These are phyloP conservation scores for Epirrita christyi DNA, from an alignment of 2,888 invertebrate genomes.

Conservation along the genomic window DNA sequence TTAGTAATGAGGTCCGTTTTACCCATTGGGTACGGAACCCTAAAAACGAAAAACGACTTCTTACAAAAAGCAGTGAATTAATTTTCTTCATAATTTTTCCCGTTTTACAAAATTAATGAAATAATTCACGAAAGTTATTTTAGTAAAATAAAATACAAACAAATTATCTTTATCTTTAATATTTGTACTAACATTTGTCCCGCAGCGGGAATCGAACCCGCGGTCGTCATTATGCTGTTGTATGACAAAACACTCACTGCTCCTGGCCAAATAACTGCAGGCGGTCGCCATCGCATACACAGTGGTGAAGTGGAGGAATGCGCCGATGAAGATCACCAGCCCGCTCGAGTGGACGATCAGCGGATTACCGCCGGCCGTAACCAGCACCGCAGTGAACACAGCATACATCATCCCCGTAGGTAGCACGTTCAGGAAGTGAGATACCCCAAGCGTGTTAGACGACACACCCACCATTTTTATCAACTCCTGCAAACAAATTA, in stretches of 20 bases:
- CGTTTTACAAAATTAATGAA: no score
- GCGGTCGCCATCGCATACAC: slow-evolving; percentile 35
- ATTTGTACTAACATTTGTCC: no score
- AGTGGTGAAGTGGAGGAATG: slow-evolving; percentile 39
- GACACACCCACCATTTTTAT: slow-evolving; percentile 44
- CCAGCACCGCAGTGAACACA: slow-evolving; percentile 19
- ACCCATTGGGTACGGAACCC: no score
- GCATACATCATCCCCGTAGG: slow-evolving; percentile 35
- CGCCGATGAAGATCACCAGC: slow-evolving; percentile 30
- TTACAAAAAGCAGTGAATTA: no score
- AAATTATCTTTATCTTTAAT: no score
- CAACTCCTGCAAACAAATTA: slow-evolving; percentile 38
- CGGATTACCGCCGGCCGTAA: slow-evolving; percentile 32
- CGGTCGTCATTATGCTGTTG: background rate
- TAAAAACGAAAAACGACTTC: no score
- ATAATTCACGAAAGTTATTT: no score
- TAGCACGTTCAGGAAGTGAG: slow-evolving; percentile 40
- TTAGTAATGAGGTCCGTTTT: no score
- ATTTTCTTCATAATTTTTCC: no score
- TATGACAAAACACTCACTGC: slow-evolving; percentile 37
- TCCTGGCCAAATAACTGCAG: slow-evolving; percentile 36
- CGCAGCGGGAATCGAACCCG: no score
- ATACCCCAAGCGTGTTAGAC: slow-evolving; percentile 27
- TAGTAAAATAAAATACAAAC: no score
- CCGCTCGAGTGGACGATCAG: slow-evolving; percentile 34